These are phyloP conservation scores for Oreochromis tanganicae DNA, from an alignment of 2,113 vertebrate species.

Conservation along the genomic window DNA sequence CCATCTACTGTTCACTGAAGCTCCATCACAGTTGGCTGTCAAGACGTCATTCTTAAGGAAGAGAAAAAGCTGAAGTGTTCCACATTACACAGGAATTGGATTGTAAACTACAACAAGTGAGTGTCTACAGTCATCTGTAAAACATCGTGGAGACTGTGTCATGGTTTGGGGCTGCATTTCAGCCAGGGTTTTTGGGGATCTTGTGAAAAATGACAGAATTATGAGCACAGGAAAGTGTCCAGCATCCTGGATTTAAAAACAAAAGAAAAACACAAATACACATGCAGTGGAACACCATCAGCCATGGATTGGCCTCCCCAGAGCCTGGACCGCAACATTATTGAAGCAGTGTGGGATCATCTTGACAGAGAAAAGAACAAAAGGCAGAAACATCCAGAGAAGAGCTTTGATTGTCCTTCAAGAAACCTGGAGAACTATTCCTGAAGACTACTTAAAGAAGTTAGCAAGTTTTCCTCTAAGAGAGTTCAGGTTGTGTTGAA, in stretches of 20 bases:
- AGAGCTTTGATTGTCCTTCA: background rate
- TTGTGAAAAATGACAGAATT: background rate
- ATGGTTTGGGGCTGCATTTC: background rate
- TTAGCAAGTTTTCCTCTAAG: background rate
- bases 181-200: background rate
- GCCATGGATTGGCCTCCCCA: background rate
- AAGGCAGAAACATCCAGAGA: background rate
- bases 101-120: background rate
- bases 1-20: background rate
- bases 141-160: background rate
- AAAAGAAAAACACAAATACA: background rate
- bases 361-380: background rate
- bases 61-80: background rate
- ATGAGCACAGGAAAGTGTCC: background rate
- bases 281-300: background rate
- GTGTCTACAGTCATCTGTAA: background rate
- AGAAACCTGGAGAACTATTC: background rate
- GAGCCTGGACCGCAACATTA: rapidly evolving
- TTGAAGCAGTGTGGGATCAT: background rate
- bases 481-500: background rate
- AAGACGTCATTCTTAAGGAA: background rate
- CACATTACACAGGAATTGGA: background rate
- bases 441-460: background rate
- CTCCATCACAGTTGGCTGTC: background rate
- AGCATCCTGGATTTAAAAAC: background rate